These are phyloP conservation scores for Misgurnus anguillicaudatus DNA, from an alignment of 2,113 vertebrate species.

Conservation along the genomic window DNA sequence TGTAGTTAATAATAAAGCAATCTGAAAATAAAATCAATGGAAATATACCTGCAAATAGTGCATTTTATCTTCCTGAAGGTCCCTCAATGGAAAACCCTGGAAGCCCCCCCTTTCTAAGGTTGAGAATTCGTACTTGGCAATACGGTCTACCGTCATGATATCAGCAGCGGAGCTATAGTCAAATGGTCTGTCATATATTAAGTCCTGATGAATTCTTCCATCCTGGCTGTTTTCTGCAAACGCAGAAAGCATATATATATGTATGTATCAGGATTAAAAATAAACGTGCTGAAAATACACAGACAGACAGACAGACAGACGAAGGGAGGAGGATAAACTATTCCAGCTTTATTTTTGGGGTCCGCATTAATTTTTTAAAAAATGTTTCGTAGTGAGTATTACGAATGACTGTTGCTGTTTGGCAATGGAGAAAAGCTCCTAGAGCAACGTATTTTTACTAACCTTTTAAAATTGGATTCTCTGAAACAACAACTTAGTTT, in stretches of 20 bases:
- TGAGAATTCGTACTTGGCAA: slow-evolving; percentile 86
- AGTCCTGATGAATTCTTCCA: slow-evolving; percentile 80
- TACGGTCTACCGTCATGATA: slow-evolving; percentile 83
- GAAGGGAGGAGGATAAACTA: slow-evolving; percentile 43
- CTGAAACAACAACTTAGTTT: neutral
- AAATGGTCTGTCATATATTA: slow-evolving; percentile 83
- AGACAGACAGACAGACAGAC: slow-evolving; percentile 81
- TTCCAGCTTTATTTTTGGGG: slow-evolving; percentile 47
- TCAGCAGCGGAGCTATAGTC: slow-evolving; percentile 82
- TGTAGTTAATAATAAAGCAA: slow-evolving; percentile 58
- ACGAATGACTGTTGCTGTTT: slow-evolving; percentile 8
- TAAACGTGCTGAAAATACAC: slow-evolving; percentile 73
- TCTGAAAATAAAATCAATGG: slow-evolving; percentile 73
- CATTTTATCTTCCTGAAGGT: slow-evolving; percentile 88
- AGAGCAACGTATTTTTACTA: neutral
- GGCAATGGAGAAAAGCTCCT: neutral
- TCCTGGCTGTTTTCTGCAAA: slow-evolving; percentile 88
- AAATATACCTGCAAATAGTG: slow-evolving; percentile 94
- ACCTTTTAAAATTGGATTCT: neutral
- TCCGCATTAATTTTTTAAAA: slow-evolving; percentile 9
- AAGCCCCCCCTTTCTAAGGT: slow-evolving; percentile 84
- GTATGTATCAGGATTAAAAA: slow-evolving; percentile 76
- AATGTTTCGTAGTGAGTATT: neutral
- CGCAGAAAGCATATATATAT: slow-evolving; percentile 79
- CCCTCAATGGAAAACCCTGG: slow-evolving; percentile 80